Percentiles rank a stretch among this genome's conserved stretches.
These are phyloP conservation scores for Nasonia oneida DNA, from an alignment of 2,888 invertebrate species.

Conservation along the genomic window DNA sequence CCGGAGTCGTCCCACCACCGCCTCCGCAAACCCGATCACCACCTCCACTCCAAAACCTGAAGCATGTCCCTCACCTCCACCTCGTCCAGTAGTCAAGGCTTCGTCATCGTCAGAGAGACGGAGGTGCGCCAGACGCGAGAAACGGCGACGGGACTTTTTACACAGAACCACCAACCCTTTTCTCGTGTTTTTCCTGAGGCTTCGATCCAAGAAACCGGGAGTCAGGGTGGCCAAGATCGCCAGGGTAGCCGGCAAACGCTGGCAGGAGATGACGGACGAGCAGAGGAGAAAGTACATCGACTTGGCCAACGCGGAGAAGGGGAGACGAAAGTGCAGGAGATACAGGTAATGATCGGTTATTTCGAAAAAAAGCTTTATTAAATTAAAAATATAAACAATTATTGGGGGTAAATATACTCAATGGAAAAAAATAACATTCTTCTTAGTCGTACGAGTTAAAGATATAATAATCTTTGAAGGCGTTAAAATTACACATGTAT, in stretches of 20 bases:
- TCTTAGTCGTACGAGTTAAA: too few species aligned
- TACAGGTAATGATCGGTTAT: neutral
- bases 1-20: neutral
- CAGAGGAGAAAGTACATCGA: slow-evolving; percentile 74
- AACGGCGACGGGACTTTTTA: slow-evolving; percentile 40
- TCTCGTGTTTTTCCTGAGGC: slow-evolving; percentile 72
- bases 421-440: too few species aligned
- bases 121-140: neutral
- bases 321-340: slow-evolving; percentile 61
- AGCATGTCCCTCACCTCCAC: neutral
- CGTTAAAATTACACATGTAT: too few species aligned
- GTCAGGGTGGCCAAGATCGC: slow-evolving; percentile 72
- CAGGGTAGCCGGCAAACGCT: slow-evolving; percentile 72
- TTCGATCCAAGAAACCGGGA: slow-evolving; percentile 71
- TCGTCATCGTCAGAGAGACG: neutral
- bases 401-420: too few species aligned
- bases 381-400: neutral
- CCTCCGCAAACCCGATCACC: neutral
- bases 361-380: neutral
- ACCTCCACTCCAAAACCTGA: neutral
- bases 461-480: too few species aligned
- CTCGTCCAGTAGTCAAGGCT: neutral
- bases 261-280: slow-evolving; percentile 71
- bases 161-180: slow-evolving; percentile 73
- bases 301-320: slow-evolving; percentile 73